Evolutionary conservation across 2,113 vertebrate genomes (phyloP).

Genomic region (Amia ocellicauda): DNA sequence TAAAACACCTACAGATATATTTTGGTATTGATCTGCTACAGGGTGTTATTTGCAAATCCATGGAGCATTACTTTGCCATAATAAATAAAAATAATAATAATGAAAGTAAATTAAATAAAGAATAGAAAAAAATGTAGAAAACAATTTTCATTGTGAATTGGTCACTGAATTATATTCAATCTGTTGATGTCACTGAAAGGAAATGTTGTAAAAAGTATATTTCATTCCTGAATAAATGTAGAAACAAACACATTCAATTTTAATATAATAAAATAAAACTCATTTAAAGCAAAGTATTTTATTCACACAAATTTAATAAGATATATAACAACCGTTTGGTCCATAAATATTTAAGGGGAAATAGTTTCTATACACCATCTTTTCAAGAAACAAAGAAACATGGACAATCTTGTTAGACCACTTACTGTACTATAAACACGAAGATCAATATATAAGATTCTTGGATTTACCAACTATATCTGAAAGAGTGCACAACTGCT

Average conservation of each 20-base stretch:
- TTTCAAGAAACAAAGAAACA: conserved; percentile 99
- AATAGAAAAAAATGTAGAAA: conserved; percentile 52
- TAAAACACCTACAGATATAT: conserved; percentile 72
- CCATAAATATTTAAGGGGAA: conserved; percentile 99
- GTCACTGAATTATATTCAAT: conserved; percentile 50
- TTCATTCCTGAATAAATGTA: neutral
- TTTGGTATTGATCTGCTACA: conserved; percentile 63
- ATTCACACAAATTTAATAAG: conserved; percentile 99
- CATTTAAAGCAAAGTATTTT: conserved; percentile 96
- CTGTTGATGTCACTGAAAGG: conserved; percentile 53
- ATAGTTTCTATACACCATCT: conserved; percentile 99
- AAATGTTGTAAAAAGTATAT: conserved; percentile 40
- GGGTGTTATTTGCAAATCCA: conserved; percentile 81
- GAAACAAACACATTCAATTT: conserved; percentile 56
- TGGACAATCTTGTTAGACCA: conserved; percentile 99
- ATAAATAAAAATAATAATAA: conserved; percentile 70
- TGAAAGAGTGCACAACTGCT: conserved; percentile 98
- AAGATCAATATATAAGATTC: conserved; percentile 99
- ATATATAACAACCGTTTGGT: conserved; percentile 99
- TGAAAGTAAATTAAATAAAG: conserved; percentile 62
- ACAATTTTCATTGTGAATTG: conserved; percentile 51
- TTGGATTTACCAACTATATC: conserved; percentile 96
- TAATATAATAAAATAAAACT: conserved; percentile 92
- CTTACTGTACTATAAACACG: conserved; percentile 99
- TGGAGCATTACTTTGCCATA: conserved; percentile 92